These are phyloP conservation scores for Myrmecophaga tridactyla DNA, from an alignment of 2,113 vertebrate species.

Conservation along the genomic window DNA sequence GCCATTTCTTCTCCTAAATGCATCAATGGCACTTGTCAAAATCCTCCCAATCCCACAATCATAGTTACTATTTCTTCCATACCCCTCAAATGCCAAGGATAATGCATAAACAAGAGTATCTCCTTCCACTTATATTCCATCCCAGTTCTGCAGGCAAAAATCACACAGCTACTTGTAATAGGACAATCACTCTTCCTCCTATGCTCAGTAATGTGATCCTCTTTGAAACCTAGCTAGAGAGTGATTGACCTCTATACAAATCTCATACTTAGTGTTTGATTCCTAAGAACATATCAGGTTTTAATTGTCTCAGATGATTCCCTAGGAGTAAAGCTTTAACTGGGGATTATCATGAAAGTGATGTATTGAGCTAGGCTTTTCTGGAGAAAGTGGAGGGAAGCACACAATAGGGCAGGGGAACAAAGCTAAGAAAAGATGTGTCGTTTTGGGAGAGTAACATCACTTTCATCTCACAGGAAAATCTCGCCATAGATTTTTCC, in stretches of 20 bases:
- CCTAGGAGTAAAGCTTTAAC: not conserved
- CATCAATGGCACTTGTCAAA: not conserved
- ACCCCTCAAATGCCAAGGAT: not conserved
- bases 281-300: not conserved
- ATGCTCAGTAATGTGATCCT: not conserved
- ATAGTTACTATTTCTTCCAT: not conserved
- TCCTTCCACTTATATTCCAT: not conserved
- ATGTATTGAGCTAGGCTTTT: not conserved
- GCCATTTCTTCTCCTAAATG: not conserved
- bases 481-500: not conserved
- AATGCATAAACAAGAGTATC: not conserved
- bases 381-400: not conserved
- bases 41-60: not conserved
- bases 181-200: not conserved
- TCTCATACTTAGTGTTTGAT: not conserved
- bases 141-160: not conserved
- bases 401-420: not conserved
- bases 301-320: not conserved
- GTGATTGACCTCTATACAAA: not conserved
- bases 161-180: not conserved
- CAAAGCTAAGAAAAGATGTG: not conserved
- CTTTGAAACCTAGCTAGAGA: not conserved
- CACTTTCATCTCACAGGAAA: not conserved
- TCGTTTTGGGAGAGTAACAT: not conserved
- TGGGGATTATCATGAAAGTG: not conserved